phyloP scores from a whole-genome alignment of 2,888 invertebrate genomes.

The Stenodema calcarata region DNA sequence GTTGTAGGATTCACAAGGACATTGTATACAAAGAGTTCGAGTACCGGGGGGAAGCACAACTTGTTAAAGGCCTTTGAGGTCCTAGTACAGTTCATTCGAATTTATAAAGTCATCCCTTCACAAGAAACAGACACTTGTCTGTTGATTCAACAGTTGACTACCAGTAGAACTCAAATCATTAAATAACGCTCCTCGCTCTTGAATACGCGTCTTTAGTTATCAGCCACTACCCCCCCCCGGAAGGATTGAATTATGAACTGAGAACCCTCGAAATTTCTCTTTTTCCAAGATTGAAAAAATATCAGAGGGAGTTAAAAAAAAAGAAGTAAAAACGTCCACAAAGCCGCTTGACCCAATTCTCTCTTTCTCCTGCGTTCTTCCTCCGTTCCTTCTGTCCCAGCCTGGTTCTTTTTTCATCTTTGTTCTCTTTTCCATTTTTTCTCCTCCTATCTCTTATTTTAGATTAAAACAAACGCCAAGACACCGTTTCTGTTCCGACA shows the following conservation, averaged over 20 bases:
- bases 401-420: not conserved
- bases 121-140: no score
- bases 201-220: not conserved
- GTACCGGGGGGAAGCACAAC: no score
- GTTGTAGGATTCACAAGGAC: no score
- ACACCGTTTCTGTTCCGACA: not conserved
- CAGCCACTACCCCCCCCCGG: not conserved
- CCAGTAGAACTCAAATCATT: not conserved
- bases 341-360: slow-evolving; percentile 5
- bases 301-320: not conserved
- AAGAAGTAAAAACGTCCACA: not conserved
- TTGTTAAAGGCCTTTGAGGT: no score
- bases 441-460: not conserved
- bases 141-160: not conserved
- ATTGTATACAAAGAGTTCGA: no score
- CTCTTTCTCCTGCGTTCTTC: not conserved
- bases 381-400: not conserved
- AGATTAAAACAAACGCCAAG: slow-evolving; percentile 23
- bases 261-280: not conserved
- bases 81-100: no score
- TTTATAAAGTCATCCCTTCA: no score
- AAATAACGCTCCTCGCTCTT: not conserved
- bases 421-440: not conserved
- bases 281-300: not conserved
- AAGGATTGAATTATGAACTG: slow-evolving; percentile 1